Evolutionary conservation across 1,140 invertebrate genomes (phyloP).

Genomic region (Camponotus pennsylvanicus): DNA sequence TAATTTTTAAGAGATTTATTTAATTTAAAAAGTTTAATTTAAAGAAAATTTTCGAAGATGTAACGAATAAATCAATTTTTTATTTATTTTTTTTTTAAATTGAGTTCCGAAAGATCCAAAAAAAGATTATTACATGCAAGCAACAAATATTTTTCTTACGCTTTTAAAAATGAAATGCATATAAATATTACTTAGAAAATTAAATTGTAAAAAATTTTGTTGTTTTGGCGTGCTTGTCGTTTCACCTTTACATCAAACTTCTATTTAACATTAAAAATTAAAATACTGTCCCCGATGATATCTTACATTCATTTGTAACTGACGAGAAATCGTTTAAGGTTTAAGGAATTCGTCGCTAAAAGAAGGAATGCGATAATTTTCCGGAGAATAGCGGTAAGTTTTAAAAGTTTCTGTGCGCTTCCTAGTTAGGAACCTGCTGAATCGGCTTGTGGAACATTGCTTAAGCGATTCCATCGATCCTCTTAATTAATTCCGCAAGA

Average conservation of each 20-base stretch:
- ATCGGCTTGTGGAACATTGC: conserved; percentile 38
- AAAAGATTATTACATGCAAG: not conserved
- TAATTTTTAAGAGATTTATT: not conserved
- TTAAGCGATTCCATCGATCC: conserved; percentile 54
- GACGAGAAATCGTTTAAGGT: not conserved
- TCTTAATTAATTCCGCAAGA: conserved; percentile 70
- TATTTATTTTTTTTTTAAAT: not conserved
- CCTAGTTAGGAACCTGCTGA: conserved; percentile 17
- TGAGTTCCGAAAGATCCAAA: not conserved
- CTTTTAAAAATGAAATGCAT: not conserved
- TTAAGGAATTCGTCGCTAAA: not conserved
- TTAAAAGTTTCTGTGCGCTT: conserved; percentile 34
- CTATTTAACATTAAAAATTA: conserved; percentile 5
- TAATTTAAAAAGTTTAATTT: not conserved
- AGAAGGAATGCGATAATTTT: conserved; percentile 38
- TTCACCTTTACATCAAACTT: not conserved
- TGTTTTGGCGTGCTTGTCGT: not conserved
- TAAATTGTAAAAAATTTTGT: not conserved
- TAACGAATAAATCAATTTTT: not conserved
- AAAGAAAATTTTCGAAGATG: not conserved
- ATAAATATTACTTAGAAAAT: not conserved
- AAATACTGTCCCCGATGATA: not conserved
- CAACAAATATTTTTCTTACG: not conserved
- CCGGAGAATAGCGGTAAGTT: not conserved
- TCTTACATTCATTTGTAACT: not conserved